A percentile compares a stretch with the other conserved stretches of the same genome.
These are phyloP conservation scores for Capitulum mitella DNA, from an alignment of 2,888 invertebrate species.

Conservation along the genomic window DNA sequence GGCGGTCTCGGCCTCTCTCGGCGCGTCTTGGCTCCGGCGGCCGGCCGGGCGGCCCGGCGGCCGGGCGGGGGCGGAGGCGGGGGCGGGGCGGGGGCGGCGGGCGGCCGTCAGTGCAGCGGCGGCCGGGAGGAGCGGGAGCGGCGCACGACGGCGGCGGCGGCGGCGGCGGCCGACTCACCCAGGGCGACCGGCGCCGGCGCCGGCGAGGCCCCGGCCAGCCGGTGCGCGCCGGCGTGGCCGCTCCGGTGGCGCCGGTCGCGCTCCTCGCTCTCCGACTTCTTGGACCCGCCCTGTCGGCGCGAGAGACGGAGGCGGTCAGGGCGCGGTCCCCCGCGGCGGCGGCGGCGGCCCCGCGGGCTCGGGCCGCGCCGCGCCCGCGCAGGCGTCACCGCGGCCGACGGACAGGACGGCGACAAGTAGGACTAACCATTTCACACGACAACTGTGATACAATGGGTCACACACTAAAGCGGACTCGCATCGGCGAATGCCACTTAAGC, in stretches of 20 bases:
- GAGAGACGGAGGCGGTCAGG: no score
- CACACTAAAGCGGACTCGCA: no score
- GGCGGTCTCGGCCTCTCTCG: neutral
- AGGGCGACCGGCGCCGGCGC: neutral
- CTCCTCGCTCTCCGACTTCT: conserved; percentile 20
- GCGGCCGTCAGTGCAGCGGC: neutral
- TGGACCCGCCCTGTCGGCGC: conserved; percentile 3
- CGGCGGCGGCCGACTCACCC: conserved; percentile 10
- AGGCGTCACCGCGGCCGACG: no score
- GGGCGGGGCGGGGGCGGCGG: neutral
- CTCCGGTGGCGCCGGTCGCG: conserved; percentile 18
- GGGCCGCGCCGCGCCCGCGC: no score
- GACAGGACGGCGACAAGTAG: no score
- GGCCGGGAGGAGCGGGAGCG: conserved; percentile 1
- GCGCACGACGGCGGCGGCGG: neutral
- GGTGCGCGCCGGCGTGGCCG: neutral
- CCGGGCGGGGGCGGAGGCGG: neutral
- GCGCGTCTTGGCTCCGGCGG: neutral
- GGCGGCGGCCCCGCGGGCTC: no score
- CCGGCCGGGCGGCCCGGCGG: neutral
- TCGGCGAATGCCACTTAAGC: no score
- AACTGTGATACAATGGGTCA: no score
- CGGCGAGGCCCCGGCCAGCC: neutral
- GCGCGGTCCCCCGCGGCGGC: no score
- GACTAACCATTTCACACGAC: no score